Evolutionary conservation across 2,797 vertebrate genomes (phyloP), one percentile per base, ranked within the genome.

Genomic region (Rhyacichthys aspro): DNA sequence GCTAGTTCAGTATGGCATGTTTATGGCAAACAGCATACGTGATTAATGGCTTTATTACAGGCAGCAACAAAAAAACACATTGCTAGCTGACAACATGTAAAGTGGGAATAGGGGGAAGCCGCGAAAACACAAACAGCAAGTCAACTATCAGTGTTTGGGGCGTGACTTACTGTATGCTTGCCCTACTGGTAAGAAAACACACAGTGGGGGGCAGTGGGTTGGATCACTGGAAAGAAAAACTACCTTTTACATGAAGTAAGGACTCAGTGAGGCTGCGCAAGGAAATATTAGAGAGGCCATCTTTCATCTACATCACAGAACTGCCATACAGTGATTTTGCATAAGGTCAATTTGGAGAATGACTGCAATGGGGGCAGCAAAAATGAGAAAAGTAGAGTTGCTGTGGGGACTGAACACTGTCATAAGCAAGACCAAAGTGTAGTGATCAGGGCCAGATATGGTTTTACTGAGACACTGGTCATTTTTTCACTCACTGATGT

Each of bases 1-100:
- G 58, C 8, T 43, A 49, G 65, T 33, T 57, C 72, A 62, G 61
- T 8, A 33, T 38, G 68, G 69, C 71, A 17, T 63, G 52, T 79
- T 83, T 73, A 69, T 72, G 41, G 71, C 74, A 63, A 78, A 75
- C 63, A 16, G 59, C 3, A 36, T 62, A 78, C 8, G 18, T 81
- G 83, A 89, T 84, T 76, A 85, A 90, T 84, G 63, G 62, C 79
- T 85, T 82, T 76, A 85, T 86, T 83, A 82, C 43, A 23, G 38
- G 43, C 23, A 79, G 61, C 55, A 48, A 60, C 70, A 57, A 65
- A 37, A 67, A 70, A 53, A 76, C 59, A 61, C 76, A 43, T 50
- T 16, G 23, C 63, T 69, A 71, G 72, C 62, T 74, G 71, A 74
- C 59, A 18, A 44, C 63, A 19, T 34, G 41, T 1, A 8, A 53